Evolutionary conservation across 1,140 invertebrate genomes (phyloP), one percentile per base, ranked within the genome.

Genomic region (Caenorhabditis inopinata): DNA sequence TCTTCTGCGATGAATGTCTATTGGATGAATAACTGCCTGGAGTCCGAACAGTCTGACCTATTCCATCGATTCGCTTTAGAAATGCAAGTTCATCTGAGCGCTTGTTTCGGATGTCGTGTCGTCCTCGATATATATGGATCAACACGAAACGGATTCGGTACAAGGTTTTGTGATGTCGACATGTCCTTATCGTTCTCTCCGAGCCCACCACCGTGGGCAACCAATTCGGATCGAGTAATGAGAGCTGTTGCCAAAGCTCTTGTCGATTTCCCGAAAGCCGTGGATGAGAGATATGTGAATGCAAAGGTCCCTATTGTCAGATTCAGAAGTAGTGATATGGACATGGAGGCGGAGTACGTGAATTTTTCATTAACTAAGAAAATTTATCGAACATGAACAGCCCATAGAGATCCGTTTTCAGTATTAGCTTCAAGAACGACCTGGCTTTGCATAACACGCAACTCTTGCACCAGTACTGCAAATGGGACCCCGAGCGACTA

Each of bases 401-500:
- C n/a, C n/a, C n/a, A n/a, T n/a, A n/a, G n/a, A n/a, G n/a, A n/a
- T n/a, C n/a, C n/a, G n/a, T 47, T 80, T 75, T 97, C 45, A 96
- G 97, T 91, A 91, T 98, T 3, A 97, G 97, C 90, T 95, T 94
- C 87, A 97, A 98, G 89, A 97, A 97, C 89, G 90, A 92, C 29
- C 94, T 97, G 27, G 95, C 95, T 18, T 95, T 98, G 79, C 91
- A 93, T 29, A 98, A 98, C 89, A 97, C 96, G 9, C 94, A 96
- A 89, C 90, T 98, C 49, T 90, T 98, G 2, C 92, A 94, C 86
- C 93, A 93, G 85, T 98, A 96, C 89, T 93, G 94, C 2, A 92
- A 92, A 88, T 90, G 94, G 80, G 75, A 68, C 18, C 38, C 32
- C 6, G 53, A 45, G 16, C 21, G 45, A 29, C 74, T 76, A 11